A percentile compares a stretch with the other conserved stretches of the same genome.
Evolutionary conservation across 2,113 vertebrate genomes (phyloP).

Genomic region (Callaeas wilsoni): DNA sequence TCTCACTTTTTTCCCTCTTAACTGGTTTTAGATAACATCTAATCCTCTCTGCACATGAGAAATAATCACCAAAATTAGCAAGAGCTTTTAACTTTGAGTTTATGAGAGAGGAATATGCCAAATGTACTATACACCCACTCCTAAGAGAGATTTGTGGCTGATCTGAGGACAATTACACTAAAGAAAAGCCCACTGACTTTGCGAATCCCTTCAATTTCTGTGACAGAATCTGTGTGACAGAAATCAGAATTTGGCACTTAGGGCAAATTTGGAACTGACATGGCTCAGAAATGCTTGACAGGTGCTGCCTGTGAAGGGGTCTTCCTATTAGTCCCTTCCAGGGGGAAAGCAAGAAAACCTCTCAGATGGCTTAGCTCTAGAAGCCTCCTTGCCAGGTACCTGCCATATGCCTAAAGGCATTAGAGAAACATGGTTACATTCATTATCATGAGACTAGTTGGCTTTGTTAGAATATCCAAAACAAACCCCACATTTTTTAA

Average conservation of each 20-base stretch:
- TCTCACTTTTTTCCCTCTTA: neutral
- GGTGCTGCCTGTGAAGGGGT: neutral
- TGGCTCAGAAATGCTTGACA: neutral
- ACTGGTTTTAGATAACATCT: neutral
- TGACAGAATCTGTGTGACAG: neutral
- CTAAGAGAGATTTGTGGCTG: neutral
- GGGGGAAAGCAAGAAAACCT: neutral
- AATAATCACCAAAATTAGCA: neutral
- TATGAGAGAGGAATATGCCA: neutral
- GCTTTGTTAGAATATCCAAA: neutral
- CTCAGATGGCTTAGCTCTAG: neutral
- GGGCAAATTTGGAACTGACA: neutral
- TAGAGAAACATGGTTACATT: neutral
- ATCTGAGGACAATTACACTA: neutral
- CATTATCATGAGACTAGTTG: neutral
- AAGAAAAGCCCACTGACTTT: neutral
- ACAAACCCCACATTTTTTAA: conserved; percentile 17
- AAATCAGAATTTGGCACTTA: neutral
- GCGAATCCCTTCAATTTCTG: neutral
- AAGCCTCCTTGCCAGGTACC: neutral
- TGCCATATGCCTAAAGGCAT: neutral
- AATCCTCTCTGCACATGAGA: neutral
- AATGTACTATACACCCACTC: neutral
- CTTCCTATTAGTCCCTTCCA: neutral
- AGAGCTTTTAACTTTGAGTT: neutral